A percentile compares a stretch with the other conserved stretches of the same genome.
These are phyloP conservation scores for Oscheius sp. DNA, from an alignment of 2,888 invertebrate genomes.

Conservation along the genomic window DNA sequence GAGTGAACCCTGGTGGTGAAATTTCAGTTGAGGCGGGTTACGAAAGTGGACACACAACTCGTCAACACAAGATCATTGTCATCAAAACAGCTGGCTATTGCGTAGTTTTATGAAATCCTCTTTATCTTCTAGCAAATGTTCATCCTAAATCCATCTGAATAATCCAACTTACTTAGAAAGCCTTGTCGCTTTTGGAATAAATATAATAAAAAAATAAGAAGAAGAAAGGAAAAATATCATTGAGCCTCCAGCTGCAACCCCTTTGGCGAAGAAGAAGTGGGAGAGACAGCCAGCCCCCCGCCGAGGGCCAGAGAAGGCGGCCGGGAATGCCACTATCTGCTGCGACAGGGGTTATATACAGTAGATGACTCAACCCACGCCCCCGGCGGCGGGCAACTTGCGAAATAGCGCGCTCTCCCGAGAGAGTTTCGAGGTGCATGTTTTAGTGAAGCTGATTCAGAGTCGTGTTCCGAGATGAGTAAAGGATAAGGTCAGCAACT, in stretches of 20 bases:
- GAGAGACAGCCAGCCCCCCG: background rate
- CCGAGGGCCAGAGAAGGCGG: constrained; percentile 2
- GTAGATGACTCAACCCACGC: constrained; percentile 28
- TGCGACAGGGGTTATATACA: constrained; percentile 30
- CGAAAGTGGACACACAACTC: background rate
- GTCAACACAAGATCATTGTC: constrained; percentile 14
- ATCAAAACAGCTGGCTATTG: constrained; percentile 1
- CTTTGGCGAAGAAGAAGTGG: background rate
- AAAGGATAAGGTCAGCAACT: background rate
- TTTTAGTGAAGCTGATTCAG: constrained; percentile 25
- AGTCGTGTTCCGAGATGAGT: constrained; percentile 9
- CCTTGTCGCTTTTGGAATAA: no score
- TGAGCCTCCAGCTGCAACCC: background rate
- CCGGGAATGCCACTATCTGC: constrained; percentile 27
- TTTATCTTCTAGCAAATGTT: no score
- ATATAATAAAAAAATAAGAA: background rate
- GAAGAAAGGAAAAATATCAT: background rate
- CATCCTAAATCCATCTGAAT: no score
- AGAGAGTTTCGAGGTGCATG: constrained; percentile 20
- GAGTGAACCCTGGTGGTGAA: constrained; percentile 8
- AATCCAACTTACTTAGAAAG: no score
- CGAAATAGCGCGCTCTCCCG: constrained; percentile 20
- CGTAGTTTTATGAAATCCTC: background rate
- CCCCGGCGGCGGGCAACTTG: constrained; percentile 28
- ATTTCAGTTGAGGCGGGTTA: constrained; percentile 8